Base-by-base conservation (phyloP, 2,797 vertebrate species). In the Cossypha heuglini region DNA sequence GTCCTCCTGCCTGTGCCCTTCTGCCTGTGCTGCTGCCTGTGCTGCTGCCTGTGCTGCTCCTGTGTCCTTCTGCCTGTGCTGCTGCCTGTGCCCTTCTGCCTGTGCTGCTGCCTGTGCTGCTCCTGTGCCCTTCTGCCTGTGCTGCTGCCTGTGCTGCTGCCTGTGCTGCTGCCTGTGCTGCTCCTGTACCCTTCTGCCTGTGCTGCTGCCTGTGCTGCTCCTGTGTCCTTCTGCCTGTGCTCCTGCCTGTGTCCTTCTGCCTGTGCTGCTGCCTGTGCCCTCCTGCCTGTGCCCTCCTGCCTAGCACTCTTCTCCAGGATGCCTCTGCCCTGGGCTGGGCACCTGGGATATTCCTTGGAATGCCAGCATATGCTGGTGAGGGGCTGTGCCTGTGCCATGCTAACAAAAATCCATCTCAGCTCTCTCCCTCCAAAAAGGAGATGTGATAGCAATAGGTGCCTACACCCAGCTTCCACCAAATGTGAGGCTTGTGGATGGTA, bases 281-380 rank as follows among this genome's bases (percentile, higher is more conserved):
- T 18, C 6, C 42, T 43, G 11, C 6, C 45, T 46, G 22, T 24
- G 43, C 43, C 19, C 43, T 43, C 11, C 45, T 25, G 22, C 45
- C 45, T 46, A 17, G 38, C 38, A 40, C 38, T 40, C 40, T 40
- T 40, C 40, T 40, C 40, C 40, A 40, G 40, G 40, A 40, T 40
- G 40, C 40, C 40, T 40, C 40, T 40, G 40, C 40, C 16, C 40
- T n/a, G 62, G 11, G 1, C 66, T 9, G 43, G 51, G n/a, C 35
- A 33, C 40, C 18, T 14, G 68, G 20, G 40, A 48, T 63, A 16
- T 6, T 5, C 31, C 71, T 29, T 8, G 59, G 31, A 24, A 46
- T 25, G 72, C 1, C 22, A 37, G 57, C 74, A 1, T 0, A 1
- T 3, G 28, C 25, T 0, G 3, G 58, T 0, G 2, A 48, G 67